Evolutionary conservation across 2,113 vertebrate species (phyloP).

Genomic region (Equus przewalskii): DNA sequence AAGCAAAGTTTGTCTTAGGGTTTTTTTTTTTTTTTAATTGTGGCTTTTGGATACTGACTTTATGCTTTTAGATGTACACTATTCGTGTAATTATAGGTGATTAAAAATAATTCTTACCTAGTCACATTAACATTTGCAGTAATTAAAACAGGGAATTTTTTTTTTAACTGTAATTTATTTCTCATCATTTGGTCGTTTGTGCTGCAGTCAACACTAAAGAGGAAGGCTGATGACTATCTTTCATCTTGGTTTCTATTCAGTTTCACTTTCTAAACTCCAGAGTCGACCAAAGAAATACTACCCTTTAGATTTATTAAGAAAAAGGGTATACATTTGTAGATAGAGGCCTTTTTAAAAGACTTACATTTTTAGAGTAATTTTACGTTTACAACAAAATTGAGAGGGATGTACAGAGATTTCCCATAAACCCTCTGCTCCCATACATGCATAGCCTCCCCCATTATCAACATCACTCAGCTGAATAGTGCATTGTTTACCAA

Average conservation of each 20-base stretch:
- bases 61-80: constrained; percentile 57
- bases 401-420: not conserved
- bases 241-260: constrained; percentile 70
- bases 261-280: constrained; percentile 80
- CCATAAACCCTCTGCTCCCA: not conserved
- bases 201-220: constrained; percentile 54
- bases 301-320: constrained; percentile 56
- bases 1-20: constrained; percentile 61
- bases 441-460: not conserved
- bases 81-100: constrained; percentile 58
- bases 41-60: constrained; percentile 39
- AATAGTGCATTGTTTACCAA: not conserved
- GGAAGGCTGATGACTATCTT: constrained; percentile 58
- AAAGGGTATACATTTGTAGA: not conserved
- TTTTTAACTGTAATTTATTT: constrained; percentile 62
- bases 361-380: not conserved
- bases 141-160: constrained; percentile 67
- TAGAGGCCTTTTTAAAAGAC: not conserved
- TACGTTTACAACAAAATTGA: not conserved
- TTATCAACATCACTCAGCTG: not conserved
- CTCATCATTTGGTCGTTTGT: constrained; percentile 67
- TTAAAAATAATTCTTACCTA: constrained; percentile 76
- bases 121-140: constrained; percentile 58
- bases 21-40: not conserved
- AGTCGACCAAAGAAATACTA: not conserved